These are phyloP conservation scores for Ephialtes manifestator DNA, from an alignment of 2,888 invertebrate genomes.

Conservation along the genomic window DNA sequence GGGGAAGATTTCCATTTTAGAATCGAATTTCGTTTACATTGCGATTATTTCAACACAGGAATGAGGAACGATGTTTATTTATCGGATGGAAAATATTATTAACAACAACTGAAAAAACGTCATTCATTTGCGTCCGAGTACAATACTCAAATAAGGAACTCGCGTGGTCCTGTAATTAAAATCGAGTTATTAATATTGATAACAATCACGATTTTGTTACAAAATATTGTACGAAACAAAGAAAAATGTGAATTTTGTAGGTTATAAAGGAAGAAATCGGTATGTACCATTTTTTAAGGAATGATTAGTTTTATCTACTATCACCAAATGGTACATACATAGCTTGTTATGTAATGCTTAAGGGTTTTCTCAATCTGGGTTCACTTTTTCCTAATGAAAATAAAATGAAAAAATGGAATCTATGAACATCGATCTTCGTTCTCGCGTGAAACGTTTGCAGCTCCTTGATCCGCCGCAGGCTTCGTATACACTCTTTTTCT, in stretches of 20 bases:
- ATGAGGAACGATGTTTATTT: neutral
- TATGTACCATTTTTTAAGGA: neutral
- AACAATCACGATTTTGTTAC: conserved; percentile 11
- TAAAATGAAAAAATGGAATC: neutral
- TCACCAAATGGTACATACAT: conserved; percentile 26
- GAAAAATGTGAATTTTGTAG: neutral
- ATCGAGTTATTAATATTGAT: conserved; percentile 1
- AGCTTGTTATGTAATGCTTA: conserved; percentile 17
- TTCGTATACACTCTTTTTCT: conserved; percentile 65
- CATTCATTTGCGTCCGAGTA: conserved; percentile 52
- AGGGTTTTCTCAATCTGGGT: neutral
- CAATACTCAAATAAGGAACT: conserved; percentile 31
- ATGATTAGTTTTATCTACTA: neutral
- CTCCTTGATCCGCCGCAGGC: conserved; percentile 22
- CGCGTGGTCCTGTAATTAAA: neutral
- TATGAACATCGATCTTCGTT: conserved; percentile 43
- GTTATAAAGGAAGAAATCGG: neutral
- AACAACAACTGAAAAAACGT: neutral
- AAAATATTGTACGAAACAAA: conserved; percentile 2
- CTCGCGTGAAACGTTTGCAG: conserved; percentile 28
- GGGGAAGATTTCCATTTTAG: conserved; percentile 84
- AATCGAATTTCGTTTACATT: conserved; percentile 70
- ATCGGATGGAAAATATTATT: neutral
- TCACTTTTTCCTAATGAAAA: conserved; percentile 46
- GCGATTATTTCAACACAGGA: neutral